Conservation (phyloP, 2,888 invertebrate species). For the Ecdyonurus torrentis region DNA sequence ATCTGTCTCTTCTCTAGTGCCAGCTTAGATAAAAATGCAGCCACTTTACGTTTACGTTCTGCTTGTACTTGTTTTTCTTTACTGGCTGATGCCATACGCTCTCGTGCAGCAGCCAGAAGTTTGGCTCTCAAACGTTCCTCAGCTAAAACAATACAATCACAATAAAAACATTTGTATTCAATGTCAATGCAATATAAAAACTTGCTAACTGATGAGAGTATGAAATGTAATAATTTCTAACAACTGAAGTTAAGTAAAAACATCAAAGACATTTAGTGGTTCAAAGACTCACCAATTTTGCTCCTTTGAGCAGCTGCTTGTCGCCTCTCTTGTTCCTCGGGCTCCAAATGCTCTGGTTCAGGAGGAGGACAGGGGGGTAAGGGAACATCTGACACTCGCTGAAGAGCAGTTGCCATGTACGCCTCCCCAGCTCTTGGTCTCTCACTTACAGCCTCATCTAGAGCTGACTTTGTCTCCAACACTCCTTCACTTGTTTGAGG, state of each 20-base stretch:
- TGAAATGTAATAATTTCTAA: too few species aligned
- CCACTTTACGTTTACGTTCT: slow-evolving; percentile 63
- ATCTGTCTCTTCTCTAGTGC: background rate
- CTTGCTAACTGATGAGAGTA: too few species aligned
- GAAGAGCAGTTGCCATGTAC: slow-evolving; percentile 1
- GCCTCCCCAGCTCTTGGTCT: background rate
- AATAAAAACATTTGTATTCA: background rate
- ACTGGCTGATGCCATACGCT: slow-evolving; percentile 36
- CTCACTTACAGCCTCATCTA: background rate
- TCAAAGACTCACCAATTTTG: background rate
- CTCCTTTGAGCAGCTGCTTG: background rate
- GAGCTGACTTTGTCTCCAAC: background rate
- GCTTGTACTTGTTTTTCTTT: slow-evolving; percentile 41
- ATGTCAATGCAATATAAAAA: too few species aligned
- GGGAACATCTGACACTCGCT: background rate
- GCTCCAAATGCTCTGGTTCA: background rate
- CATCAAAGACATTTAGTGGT: too few species aligned
- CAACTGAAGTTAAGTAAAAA: background rate
- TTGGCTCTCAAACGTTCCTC: slow-evolving; percentile 42
- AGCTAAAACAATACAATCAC: slow-evolving; percentile 19
- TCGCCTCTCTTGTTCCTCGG: background rate
- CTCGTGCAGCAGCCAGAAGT: slow-evolving; percentile 33
- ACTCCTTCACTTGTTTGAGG: background rate
- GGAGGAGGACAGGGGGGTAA: background rate
- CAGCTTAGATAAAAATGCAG: slow-evolving; percentile 45